Evolutionary conservation across 2,888 invertebrate species (phyloP).

Genomic region (Drosophila colorata): DNA sequence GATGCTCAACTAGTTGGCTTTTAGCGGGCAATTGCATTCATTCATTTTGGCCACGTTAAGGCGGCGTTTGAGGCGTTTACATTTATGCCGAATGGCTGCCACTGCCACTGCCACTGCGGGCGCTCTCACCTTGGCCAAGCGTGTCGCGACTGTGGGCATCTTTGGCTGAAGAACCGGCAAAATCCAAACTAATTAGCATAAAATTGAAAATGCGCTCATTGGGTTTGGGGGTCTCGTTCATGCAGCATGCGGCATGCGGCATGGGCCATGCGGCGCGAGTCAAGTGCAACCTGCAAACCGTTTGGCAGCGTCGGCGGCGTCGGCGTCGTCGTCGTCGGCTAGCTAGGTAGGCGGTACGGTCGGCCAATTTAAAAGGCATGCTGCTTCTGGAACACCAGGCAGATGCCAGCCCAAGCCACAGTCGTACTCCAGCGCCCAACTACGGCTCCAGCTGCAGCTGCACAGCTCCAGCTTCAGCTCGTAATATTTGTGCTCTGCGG

Average conservation of each 20-base stretch:
- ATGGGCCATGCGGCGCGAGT: slow-evolving; percentile 27
- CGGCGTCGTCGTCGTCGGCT: slow-evolving; percentile 26
- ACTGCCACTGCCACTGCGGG: slow-evolving; percentile 36
- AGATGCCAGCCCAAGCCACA: slow-evolving; percentile 5
- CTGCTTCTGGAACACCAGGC: slow-evolving; percentile 59
- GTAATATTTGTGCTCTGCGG: slow-evolving; percentile 4
- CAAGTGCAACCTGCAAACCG: slow-evolving; percentile 59
- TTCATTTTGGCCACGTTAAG: slow-evolving; percentile 15
- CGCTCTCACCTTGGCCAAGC: slow-evolving; percentile 39
- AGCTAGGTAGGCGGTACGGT: slow-evolving; percentile 59
- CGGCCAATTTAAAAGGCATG: slow-evolving; percentile 69
- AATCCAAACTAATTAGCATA: slow-evolving; percentile 84
- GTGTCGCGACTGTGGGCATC: background rate
- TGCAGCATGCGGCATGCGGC: slow-evolving; percentile 29
- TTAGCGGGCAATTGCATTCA: slow-evolving; percentile 12
- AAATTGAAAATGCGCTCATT: slow-evolving; percentile 83
- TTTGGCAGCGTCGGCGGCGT: slow-evolving; percentile 29
- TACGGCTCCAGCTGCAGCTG: slow-evolving; percentile 14
- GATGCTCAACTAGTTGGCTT: slow-evolving; percentile 1
- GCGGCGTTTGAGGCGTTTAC: slow-evolving; percentile 21
- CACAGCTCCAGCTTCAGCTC: slow-evolving; percentile 21
- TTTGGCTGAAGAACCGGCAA: slow-evolving; percentile 4
- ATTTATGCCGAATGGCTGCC: slow-evolving; percentile 10
- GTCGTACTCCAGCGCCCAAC: slow-evolving; percentile 1
- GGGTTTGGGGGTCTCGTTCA: slow-evolving; percentile 48